Evolutionary conservation across 2,888 invertebrate species (phyloP).

Genomic region (Poecilus cupreus): DNA sequence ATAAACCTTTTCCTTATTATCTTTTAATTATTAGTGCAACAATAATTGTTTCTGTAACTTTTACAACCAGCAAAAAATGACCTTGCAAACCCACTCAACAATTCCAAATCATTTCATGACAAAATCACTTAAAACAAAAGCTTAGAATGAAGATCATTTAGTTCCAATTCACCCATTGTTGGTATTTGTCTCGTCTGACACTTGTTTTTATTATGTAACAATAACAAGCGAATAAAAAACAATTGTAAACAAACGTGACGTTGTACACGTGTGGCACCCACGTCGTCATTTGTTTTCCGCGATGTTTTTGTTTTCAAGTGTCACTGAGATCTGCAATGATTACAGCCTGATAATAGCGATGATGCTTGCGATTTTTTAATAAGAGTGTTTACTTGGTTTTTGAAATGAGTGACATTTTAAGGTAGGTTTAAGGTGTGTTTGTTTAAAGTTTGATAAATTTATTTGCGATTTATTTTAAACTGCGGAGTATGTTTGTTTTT

Average conservation of each 20-base stretch:
- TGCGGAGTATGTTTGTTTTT: no score
- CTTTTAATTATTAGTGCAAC: no score
- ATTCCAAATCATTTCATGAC: neutral
- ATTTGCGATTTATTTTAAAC: no score
- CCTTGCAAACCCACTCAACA: neutral
- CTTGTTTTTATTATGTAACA: neutral
- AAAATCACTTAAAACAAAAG: neutral
- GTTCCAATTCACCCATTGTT: neutral
- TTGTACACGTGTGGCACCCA: neutral
- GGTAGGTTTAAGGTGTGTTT: neutral
- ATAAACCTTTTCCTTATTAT: no score
- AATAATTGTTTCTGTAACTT: neutral
- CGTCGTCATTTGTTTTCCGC: neutral
- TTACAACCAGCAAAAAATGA: neutral
- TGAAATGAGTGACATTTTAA: neutral
- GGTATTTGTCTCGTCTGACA: neutral
- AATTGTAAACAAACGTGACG: slow-evolving; percentile 30
- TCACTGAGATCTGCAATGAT: neutral
- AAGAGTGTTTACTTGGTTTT: neutral
- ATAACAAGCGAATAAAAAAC: neutral
- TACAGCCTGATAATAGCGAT: neutral
- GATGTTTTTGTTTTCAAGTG: neutral
- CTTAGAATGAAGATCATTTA: neutral
- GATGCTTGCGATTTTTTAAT: neutral
- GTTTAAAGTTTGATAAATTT: no score